Conservation (phyloP, 2,888 invertebrate genomes). For the Meliscaeva auricollis region DNA sequence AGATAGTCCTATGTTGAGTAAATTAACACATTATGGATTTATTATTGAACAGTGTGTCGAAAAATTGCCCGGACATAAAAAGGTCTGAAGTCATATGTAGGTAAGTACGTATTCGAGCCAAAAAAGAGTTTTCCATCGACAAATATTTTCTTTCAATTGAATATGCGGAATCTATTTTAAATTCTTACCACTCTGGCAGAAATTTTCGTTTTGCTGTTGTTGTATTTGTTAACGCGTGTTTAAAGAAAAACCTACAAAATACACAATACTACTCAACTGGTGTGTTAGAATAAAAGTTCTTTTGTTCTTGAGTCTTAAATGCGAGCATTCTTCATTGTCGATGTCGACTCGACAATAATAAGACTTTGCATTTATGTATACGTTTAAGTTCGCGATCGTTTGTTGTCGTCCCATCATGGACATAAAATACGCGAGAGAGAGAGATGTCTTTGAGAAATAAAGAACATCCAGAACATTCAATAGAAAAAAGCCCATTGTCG, state of each 20-base stretch:
- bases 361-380: not conserved
- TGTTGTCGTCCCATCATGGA: constrained; percentile 4
- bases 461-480: constrained; percentile 1
- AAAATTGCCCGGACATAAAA: no score
- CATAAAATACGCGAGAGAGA: not conserved
- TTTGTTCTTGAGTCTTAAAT: constrained; percentile 13
- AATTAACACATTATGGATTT: no score
- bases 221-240: no score
- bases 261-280: not conserved
- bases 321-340: not conserved
- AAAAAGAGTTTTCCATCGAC: no score
- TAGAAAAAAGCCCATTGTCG: not conserved
- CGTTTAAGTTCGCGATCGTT: not conserved
- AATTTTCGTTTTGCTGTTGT: no score
- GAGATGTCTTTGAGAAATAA: not conserved
- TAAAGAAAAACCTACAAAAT: not conserved
- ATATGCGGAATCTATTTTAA: no score
- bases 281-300: constrained; percentile 12
- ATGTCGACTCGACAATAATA: constrained; percentile 5
- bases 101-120: no score
- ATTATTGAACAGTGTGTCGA: no score
- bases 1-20: no score
- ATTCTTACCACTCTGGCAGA: no score
- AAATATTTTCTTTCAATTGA: no score
- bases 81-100: no score